These are phyloP conservation scores for Oncorhynchus masou DNA, from an alignment of 2,113 vertebrate species.

Conservation along the genomic window DNA sequence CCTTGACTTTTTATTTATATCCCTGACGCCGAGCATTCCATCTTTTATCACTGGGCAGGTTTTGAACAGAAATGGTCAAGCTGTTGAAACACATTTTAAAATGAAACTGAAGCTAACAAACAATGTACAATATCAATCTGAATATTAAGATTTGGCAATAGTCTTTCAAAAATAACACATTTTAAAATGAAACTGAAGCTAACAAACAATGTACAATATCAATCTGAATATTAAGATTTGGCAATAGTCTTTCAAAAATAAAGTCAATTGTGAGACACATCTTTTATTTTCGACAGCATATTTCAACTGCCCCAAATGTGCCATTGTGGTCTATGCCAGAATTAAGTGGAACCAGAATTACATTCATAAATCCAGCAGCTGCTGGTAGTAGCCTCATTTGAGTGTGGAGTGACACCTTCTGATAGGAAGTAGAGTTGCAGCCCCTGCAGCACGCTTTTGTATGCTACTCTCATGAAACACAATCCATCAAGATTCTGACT, in stretches of 20 bases:
- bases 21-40: neutral
- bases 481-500: too few species aligned
- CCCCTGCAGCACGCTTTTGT: neutral
- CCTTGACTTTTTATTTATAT: conserved; percentile 45
- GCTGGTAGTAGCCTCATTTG: neutral
- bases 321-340: too few species aligned
- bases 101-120: neutral
- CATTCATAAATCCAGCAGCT: neutral
- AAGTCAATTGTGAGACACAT: neutral
- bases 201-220: neutral
- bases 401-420: conserved; percentile 41
- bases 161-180: neutral
- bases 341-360: neutral
- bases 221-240: neutral
- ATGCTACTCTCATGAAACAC: too few species aligned
- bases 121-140: neutral
- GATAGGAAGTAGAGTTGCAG: neutral
- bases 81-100: neutral
- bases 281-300: neutral
- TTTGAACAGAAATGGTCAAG: neutral
- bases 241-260: neutral
- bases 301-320: neutral
- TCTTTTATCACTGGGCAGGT: conserved; percentile 32
- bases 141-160: neutral
- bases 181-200: neutral